A percentile compares a stretch with the other conserved stretches of the same genome.
Evolutionary conservation across 2,888 invertebrate genomes (phyloP).

Genomic region (Pollenia labialis): DNA sequence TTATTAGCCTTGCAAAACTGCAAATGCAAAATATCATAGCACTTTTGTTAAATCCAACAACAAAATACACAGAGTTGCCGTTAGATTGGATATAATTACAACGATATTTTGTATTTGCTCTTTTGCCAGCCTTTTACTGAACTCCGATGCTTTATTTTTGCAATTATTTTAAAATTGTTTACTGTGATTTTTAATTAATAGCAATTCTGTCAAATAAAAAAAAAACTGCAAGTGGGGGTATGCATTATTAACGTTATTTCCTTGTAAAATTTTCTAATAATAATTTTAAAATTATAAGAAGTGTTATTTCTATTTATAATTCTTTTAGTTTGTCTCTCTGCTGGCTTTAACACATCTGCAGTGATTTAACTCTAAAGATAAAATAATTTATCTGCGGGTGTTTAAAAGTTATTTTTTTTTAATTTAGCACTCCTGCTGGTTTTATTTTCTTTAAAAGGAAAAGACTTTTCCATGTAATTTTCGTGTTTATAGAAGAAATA

Average conservation of each 20-base stretch:
- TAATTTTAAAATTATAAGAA: neutral
- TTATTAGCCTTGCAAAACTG: too few relatives aligned
- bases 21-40: too few relatives aligned
- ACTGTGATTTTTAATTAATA: too few relatives aligned
- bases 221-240: too few relatives aligned
- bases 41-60: too few relatives aligned
- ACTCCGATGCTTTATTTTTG: too few relatives aligned
- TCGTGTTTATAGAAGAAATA: constrained; percentile 7
- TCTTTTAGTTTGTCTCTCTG: neutral
- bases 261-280: neutral
- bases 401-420: neutral
- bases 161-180: too few relatives aligned
- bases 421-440: constrained; percentile 10
- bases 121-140: too few relatives aligned
- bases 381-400: neutral
- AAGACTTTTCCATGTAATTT: neutral
- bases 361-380: neutral
- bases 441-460: constrained; percentile 1
- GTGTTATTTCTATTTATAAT: neutral
- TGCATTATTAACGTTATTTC: neutral
- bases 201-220: too few relatives aligned
- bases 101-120: too few relatives aligned
- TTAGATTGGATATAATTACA: too few relatives aligned
- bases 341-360: neutral
- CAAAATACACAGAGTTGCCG: too few relatives aligned